Evolutionary conservation across 2,797 vertebrate genomes (phyloP).

Genomic region (Dipus sagitta): DNA sequence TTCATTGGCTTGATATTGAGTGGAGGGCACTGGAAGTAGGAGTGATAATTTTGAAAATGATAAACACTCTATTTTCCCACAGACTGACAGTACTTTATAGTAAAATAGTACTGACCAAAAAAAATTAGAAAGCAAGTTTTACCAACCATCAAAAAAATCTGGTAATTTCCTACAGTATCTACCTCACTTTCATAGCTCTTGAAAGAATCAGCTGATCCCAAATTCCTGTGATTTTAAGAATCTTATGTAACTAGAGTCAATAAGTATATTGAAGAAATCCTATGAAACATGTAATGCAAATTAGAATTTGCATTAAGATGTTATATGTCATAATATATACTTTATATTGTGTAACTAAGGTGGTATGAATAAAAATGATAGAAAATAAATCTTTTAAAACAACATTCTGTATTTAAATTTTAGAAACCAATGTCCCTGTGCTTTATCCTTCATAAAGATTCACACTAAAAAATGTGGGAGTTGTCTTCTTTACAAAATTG

Average conservation of each 20-base stretch:
- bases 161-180: background rate
- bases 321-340: too few species aligned
- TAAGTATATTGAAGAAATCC: background rate
- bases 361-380: background rate
- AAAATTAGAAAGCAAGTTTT: background rate
- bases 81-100: background rate
- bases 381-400: conserved; percentile 11
- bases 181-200: background rate
- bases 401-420: conserved; percentile 22
- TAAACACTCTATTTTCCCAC: background rate
- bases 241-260: background rate
- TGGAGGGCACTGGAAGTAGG: background rate
- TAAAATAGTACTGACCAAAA: conserved; percentile 7
- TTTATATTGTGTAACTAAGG: background rate
- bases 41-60: background rate
- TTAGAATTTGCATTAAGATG: background rate
- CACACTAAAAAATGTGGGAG: background rate
- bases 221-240: background rate
- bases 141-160: background rate
- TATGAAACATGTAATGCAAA: background rate
- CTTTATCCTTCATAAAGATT: background rate
- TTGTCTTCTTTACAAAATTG: conserved; percentile 16
- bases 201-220: background rate
- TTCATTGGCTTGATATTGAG: background rate
- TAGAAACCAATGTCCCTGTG: background rate